These are phyloP conservation scores for Prunella himalayana DNA, from an alignment of 2,113 vertebrate species.

Conservation along the genomic window DNA sequence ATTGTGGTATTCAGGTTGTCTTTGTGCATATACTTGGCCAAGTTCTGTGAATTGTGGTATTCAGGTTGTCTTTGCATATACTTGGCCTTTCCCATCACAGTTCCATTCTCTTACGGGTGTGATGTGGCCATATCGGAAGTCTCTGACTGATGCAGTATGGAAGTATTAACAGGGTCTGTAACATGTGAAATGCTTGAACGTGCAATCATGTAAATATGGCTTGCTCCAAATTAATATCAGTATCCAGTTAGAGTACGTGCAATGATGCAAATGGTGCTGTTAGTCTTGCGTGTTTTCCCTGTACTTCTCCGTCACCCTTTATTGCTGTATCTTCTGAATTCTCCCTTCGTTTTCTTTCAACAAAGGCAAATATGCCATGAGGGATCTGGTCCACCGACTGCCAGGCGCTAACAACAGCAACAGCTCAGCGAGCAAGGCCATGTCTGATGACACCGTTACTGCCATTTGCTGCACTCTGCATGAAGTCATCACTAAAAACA, in stretches of 20 bases:
- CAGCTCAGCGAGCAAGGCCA: conserved; percentile 86
- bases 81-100: background rate
- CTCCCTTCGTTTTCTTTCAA: conserved; percentile 50
- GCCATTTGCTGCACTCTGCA: conserved; percentile 97
- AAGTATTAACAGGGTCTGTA: background rate
- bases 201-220: background rate
- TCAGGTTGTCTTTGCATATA: background rate
- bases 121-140: background rate
- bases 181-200: background rate
- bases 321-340: conserved; percentile 38
- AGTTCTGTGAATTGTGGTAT: background rate
- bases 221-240: background rate
- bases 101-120: background rate
- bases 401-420: conserved; percentile 88
- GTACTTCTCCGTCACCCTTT: background rate
- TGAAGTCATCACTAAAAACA: conserved; percentile 99
- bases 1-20: background rate
- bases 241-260: background rate
- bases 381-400: conserved; percentile 94
- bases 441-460: conserved; percentile 97
- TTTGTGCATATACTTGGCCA: background rate
- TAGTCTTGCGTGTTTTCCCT: conserved; percentile 16
- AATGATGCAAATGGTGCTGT: conserved; percentile 1
- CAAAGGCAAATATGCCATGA: conserved; percentile 96
- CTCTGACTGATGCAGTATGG: background rate